A percentile compares a stretch with the other conserved stretches of the same genome.
These are phyloP conservation scores for Baccha elongata DNA, from an alignment of 2,888 invertebrate species.

Conservation along the genomic window DNA sequence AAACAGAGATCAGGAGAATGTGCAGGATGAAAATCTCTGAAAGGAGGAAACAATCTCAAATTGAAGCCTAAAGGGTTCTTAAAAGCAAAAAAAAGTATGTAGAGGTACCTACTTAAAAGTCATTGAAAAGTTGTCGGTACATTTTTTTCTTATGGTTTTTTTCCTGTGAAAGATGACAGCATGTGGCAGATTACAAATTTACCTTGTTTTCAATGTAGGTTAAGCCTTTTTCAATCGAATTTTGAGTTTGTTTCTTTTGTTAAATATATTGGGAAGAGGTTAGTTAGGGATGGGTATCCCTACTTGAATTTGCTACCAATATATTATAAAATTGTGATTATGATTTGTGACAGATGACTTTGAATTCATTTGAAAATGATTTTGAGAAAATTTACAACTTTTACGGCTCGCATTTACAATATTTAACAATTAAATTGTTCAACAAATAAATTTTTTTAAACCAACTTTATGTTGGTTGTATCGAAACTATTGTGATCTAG, in stretches of 20 bases:
- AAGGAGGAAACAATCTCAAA: slow-evolving; percentile 15
- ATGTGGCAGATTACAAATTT: slow-evolving; percentile 6
- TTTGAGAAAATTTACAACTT: no score
- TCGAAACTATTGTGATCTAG: no score
- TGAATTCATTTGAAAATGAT: no score
- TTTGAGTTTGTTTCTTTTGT: neutral
- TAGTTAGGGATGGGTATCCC: neutral
- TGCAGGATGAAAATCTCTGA: neutral
- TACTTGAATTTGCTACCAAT: no score
- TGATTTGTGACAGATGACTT: neutral
- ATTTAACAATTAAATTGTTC: no score
- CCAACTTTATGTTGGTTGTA: no score
- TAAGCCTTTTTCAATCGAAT: slow-evolving; percentile 31
- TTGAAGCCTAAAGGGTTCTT: slow-evolving; percentile 19
- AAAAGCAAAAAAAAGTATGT: slow-evolving; percentile 8
- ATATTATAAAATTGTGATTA: no score
- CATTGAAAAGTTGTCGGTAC: slow-evolving; percentile 12
- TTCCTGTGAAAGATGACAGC: slow-evolving; percentile 7
- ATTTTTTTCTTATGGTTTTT: slow-evolving; percentile 5
- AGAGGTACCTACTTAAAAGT: slow-evolving; percentile 15
- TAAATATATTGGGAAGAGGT: neutral
- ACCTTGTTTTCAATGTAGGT: slow-evolving; percentile 48
- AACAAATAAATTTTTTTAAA: no score
- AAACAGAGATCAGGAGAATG: slow-evolving; percentile 38
- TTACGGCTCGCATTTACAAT: no score